Percentiles rank a stretch among this genome's conserved stretches.
These are phyloP conservation scores for Lithophane socia DNA, from an alignment of 2,888 invertebrate genomes.

Conservation along the genomic window DNA sequence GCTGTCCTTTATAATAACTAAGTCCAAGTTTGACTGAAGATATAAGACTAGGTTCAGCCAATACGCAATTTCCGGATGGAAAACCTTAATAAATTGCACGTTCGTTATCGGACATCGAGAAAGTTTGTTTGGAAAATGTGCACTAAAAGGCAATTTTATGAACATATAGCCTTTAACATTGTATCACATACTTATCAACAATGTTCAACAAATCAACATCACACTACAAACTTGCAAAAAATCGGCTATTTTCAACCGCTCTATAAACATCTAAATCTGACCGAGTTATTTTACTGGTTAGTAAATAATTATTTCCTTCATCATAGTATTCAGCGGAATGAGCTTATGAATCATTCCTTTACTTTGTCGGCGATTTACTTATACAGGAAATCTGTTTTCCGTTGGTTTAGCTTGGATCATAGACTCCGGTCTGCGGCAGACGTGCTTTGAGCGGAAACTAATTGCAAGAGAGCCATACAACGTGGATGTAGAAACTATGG, in stretches of 20 bases:
- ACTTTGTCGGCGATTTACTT: slow-evolving; percentile 76
- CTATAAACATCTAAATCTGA: slow-evolving; percentile 45
- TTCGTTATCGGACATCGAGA: not conserved
- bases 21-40: not conserved
- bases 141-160: not conserved
- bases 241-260: slow-evolving; percentile 32
- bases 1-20: not conserved
- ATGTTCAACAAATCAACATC: slow-evolving; percentile 8
- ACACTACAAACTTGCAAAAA: slow-evolving; percentile 33
- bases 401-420: slow-evolving; percentile 85
- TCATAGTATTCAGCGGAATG: slow-evolving; percentile 54
- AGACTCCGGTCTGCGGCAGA: slow-evolving; percentile 85
- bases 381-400: slow-evolving; percentile 81
- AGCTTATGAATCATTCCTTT: slow-evolving; percentile 72
- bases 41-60: not conserved
- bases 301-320: slow-evolving; percentile 62
- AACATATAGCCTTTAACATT: slow-evolving; percentile 4
- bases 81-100: not conserved
- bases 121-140: not conserved
- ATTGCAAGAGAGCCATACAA: slow-evolving; percentile 86
- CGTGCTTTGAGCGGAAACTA: slow-evolving; percentile 89
- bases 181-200: slow-evolving; percentile 26
- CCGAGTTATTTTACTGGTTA: slow-evolving; percentile 33
- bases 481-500: slow-evolving; percentile 69
- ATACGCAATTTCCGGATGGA: not conserved